Evolutionary conservation across 2,888 invertebrate genomes (phyloP).

Genomic region (Lampropteryx suffumata): DNA sequence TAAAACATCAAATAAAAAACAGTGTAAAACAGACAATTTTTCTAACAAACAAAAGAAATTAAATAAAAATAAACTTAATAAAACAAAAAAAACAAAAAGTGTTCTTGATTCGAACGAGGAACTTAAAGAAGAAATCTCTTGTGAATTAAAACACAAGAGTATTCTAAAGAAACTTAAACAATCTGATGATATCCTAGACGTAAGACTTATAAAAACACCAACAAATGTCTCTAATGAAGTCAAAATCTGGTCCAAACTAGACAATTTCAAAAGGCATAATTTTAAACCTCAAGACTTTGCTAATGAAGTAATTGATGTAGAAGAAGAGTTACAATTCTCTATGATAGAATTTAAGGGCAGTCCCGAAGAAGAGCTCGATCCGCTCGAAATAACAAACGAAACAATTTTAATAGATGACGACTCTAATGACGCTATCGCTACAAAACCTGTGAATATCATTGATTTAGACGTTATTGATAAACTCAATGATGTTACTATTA

Average conservation of each 20-base stretch:
- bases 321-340: constrained; percentile 7
- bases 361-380: background rate
- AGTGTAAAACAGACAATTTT: background rate
- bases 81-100: background rate
- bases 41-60: background rate
- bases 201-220: constrained; percentile 18
- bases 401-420: constrained; percentile 22
- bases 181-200: constrained; percentile 14
- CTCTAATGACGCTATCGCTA: constrained; percentile 1
- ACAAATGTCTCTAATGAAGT: constrained; percentile 17
- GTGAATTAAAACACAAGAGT: background rate
- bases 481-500: background rate
- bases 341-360: background rate
- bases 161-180: background rate
- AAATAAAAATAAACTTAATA: background rate
- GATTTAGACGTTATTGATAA: background rate
- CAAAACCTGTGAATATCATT: background rate
- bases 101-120: background rate
- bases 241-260: constrained; percentile 19
- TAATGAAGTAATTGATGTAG: constrained; percentile 7
- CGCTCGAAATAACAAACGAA: constrained; percentile 1
- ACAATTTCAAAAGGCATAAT: constrained; percentile 15
- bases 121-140: background rate
- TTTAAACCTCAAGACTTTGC: constrained; percentile 5
- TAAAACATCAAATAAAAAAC: too few species aligned